These are phyloP conservation scores for Verasper variegatus DNA, from an alignment of 2,113 vertebrate genomes.

Conservation along the genomic window DNA sequence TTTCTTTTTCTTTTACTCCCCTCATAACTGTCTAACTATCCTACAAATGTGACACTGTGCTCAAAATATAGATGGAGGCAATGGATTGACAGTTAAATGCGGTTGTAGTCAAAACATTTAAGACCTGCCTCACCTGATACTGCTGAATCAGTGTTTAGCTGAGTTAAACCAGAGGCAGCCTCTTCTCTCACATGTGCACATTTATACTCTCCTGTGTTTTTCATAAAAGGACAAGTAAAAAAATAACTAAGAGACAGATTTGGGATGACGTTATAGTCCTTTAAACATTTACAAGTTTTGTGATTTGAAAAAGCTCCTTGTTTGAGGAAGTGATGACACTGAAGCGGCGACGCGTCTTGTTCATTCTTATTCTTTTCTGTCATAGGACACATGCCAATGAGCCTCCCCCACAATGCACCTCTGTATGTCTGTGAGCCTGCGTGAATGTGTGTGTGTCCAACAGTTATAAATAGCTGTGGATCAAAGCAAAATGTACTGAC, in stretches of 20 bases:
- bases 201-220: conserved; percentile 9
- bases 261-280: background rate
- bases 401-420: conserved; percentile 63
- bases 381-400: conserved; percentile 24
- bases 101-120: conserved; percentile 24
- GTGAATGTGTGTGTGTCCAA: conserved; percentile 8
- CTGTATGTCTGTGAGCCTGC: conserved; percentile 38
- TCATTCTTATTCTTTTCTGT: conserved; percentile 43
- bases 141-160: conserved; percentile 6
- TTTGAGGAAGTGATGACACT: conserved; percentile 32
- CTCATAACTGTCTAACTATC: background rate
- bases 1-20: background rate
- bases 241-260: background rate
- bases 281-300: conserved; percentile 2
- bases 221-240: background rate
- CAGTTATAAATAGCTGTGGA: conserved; percentile 68
- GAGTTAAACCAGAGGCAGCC: conserved; percentile 36
- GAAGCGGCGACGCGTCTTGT: conserved; percentile 7
- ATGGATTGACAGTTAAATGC: conserved; percentile 5
- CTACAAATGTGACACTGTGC: conserved; percentile 17
- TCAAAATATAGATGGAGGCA: background rate
- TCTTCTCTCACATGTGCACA: conserved; percentile 3
- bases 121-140: conserved; percentile 6
- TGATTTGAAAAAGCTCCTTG: conserved; percentile 2
- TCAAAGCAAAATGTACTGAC: conserved; percentile 47